phyloP scores from a whole-genome alignment of 2,888 invertebrate genomes.

The Emmelina monodactyla region DNA sequence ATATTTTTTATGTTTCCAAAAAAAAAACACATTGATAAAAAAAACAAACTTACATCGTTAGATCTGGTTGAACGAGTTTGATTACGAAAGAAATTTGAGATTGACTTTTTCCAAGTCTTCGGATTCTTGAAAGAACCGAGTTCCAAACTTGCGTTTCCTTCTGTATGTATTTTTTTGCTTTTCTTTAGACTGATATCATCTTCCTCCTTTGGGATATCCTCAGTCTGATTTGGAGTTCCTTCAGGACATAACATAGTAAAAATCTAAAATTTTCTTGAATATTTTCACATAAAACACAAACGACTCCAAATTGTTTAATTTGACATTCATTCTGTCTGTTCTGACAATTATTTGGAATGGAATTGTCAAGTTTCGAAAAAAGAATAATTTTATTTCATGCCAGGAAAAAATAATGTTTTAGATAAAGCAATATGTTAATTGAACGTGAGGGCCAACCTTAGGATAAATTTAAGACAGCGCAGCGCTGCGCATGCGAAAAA shows the following conservation, averaged over 20 bases:
- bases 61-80: constrained; percentile 51
- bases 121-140: constrained; percentile 41
- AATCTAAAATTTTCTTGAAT: constrained; percentile 26
- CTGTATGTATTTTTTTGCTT: constrained; percentile 30
- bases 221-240: constrained; percentile 23
- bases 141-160: constrained; percentile 35
- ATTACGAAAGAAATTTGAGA: constrained; percentile 51
- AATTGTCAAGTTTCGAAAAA: neutral
- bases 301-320: constrained; percentile 30
- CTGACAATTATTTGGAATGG: constrained; percentile 15
- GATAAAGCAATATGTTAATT: too few relatives aligned
- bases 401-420: too few relatives aligned
- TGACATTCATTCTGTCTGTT: constrained; percentile 9
- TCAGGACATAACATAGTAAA: constrained; percentile 48
- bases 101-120: constrained; percentile 55
- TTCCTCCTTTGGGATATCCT: constrained; percentile 28
- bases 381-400: too few relatives aligned
- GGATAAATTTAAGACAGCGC: too few relatives aligned
- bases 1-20: too few relatives aligned
- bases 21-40: too few relatives aligned
- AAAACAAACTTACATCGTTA: constrained; percentile 40
- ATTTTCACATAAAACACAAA: constrained; percentile 20
- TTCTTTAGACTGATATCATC: constrained; percentile 25
- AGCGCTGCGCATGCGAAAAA: too few relatives aligned
- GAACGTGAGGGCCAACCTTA: too few relatives aligned